These are phyloP conservation scores for Pseudomyrmex concolor DNA, from an alignment of 1,140 invertebrate genomes.

Conservation along the genomic window DNA sequence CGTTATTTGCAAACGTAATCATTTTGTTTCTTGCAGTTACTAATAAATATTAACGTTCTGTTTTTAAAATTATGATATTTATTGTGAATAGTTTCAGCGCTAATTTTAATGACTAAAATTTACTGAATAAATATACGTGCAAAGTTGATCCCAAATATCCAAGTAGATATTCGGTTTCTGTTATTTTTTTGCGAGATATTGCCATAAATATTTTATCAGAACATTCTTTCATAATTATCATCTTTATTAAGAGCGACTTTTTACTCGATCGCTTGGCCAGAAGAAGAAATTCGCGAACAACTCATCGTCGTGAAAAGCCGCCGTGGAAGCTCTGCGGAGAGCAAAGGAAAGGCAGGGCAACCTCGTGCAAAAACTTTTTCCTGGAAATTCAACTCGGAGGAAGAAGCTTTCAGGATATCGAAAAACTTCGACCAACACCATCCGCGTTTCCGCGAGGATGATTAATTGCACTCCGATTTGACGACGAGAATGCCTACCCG, in stretches of 20 bases:
- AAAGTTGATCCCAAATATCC: slow-evolving; percentile 35
- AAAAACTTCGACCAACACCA: slow-evolving; percentile 69
- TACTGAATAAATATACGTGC: slow-evolving; percentile 12
- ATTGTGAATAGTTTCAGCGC: neutral
- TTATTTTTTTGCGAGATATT: slow-evolving; percentile 28
- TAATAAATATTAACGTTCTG: too few relatives aligned
- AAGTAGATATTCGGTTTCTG: neutral
- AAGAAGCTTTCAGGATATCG: slow-evolving; percentile 76
- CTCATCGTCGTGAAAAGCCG: slow-evolving; percentile 42
- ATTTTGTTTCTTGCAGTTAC: too few relatives aligned
- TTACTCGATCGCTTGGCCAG: slow-evolving; percentile 37
- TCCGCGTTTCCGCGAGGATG: slow-evolving; percentile 73
- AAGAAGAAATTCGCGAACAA: slow-evolving; percentile 46
- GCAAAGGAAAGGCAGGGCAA: slow-evolving; percentile 19
- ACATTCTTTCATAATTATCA: slow-evolving; percentile 47
- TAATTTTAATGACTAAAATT: slow-evolving; percentile 13
- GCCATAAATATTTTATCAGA: slow-evolving; percentile 51
- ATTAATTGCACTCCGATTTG: slow-evolving; percentile 74
- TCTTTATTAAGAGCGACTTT: slow-evolving; percentile 56
- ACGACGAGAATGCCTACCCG: slow-evolving; percentile 68
- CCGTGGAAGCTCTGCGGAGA: neutral
- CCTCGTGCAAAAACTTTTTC: slow-evolving; percentile 67
- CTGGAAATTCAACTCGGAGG: slow-evolving; percentile 69
- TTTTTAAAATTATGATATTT: too few relatives aligned
- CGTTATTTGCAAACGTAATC: too few relatives aligned